These are phyloP conservation scores for Drosophila maculinotata DNA, from an alignment of 2,888 invertebrate genomes.

Conservation along the genomic window DNA sequence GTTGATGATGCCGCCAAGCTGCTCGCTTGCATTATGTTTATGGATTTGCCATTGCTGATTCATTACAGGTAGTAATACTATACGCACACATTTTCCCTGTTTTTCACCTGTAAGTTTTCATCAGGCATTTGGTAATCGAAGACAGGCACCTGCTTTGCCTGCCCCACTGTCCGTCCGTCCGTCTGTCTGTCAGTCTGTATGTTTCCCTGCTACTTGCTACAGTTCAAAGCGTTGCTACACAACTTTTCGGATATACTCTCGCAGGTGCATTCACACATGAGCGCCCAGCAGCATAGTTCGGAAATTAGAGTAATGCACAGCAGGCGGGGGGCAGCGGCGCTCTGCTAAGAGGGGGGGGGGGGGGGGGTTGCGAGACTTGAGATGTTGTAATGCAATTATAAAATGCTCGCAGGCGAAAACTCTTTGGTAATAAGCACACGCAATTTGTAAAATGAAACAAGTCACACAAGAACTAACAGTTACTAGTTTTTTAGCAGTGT, in stretches of 20 bases:
- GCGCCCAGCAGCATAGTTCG: slow-evolving; percentile 52
- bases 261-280: slow-evolving; percentile 77
- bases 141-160: slow-evolving; percentile 11
- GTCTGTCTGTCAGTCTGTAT: neutral
- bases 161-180: too few species aligned
- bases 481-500: slow-evolving; percentile 24
- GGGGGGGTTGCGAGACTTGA: slow-evolving; percentile 14
- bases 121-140: slow-evolving; percentile 73
- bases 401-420: slow-evolving; percentile 59
- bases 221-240: slow-evolving; percentile 35
- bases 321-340: neutral
- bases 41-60: slow-evolving; percentile 15
- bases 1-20: slow-evolving; percentile 58
- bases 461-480: slow-evolving; percentile 44
- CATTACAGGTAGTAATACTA: slow-evolving; percentile 3
- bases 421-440: slow-evolving; percentile 70
- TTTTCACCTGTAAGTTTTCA: slow-evolving; percentile 50
- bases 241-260: slow-evolving; percentile 70
- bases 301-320: slow-evolving; percentile 60
- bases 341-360: neutral
- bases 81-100: neutral
- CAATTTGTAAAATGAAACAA: slow-evolving; percentile 61
- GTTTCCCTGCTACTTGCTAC: slow-evolving; percentile 5
- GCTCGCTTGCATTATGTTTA: slow-evolving; percentile 25
- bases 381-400: slow-evolving; percentile 71